Evolutionary conservation across 2,888 invertebrate genomes (phyloP).

Genomic region (Cylindroiulus punctatus): DNA sequence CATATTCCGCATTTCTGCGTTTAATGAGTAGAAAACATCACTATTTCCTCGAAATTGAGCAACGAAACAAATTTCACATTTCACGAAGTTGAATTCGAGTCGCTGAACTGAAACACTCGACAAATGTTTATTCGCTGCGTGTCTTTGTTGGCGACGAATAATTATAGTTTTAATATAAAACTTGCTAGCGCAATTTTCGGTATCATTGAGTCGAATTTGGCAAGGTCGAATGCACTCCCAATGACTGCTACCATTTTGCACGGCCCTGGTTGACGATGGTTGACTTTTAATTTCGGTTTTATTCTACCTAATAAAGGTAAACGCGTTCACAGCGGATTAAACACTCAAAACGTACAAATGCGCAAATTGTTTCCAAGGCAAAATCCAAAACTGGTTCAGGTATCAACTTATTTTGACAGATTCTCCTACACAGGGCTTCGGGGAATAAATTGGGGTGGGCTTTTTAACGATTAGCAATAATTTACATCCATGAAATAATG

Average conservation of each 20-base stretch:
- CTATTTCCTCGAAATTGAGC: too few species aligned
- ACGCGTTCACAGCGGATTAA: background rate
- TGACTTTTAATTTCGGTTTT: constrained; percentile 5
- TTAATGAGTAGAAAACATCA: too few species aligned
- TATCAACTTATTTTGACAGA: too few species aligned
- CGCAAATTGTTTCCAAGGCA: background rate
- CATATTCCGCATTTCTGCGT: too few species aligned
- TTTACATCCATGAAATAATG: too few species aligned
- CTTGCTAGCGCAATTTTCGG: background rate
- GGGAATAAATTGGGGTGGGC: too few species aligned
- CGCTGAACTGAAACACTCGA: too few species aligned
- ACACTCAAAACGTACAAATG: background rate
- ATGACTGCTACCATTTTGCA: background rate
- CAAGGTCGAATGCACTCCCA: background rate
- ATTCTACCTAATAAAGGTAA: constrained; percentile 11
- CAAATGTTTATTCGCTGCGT: background rate
- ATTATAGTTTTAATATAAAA: constrained; percentile 8
- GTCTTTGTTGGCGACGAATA: background rate
- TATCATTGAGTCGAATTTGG: constrained; percentile 1
- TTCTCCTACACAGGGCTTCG: too few species aligned
- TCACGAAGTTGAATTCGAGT: too few species aligned
- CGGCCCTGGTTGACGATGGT: background rate
- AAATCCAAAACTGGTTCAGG: too few species aligned
- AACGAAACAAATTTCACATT: too few species aligned
- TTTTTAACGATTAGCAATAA: too few species aligned